A percentile compares a stretch with the other conserved stretches of the same genome.
These are phyloP conservation scores for Keiferia lycopersicella DNA, from an alignment of 2,888 invertebrate species.

Conservation along the genomic window DNA sequence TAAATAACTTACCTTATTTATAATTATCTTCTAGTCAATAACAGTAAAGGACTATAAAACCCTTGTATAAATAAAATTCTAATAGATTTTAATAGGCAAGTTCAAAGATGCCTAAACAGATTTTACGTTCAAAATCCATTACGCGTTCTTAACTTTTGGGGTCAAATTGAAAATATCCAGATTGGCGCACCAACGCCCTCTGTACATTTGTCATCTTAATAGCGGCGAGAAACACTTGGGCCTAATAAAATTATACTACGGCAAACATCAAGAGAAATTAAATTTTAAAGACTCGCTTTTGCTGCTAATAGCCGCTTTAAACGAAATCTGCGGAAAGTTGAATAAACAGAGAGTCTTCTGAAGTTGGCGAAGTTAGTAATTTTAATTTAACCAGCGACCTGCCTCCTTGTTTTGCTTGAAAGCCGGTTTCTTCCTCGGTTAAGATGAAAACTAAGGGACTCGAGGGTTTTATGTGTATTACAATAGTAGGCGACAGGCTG, in stretches of 20 bases:
- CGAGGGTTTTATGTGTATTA: too few relatives aligned
- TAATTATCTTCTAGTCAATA: too few relatives aligned
- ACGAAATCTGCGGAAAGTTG: conserved; percentile 30
- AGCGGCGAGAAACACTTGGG: conserved; percentile 31
- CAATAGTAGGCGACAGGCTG: too few relatives aligned
- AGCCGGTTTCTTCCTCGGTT: not conserved
- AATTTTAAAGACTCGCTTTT: conserved; percentile 32
- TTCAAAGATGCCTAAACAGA: too few relatives aligned
- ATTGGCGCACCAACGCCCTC: conserved; percentile 35
- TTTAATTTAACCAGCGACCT: conserved; percentile 29
- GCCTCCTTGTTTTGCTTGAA: conserved; percentile 18
- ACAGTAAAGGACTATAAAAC: too few relatives aligned
- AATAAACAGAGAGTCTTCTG: conserved; percentile 28
- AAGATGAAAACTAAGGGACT: too few relatives aligned
- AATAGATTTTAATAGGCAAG: too few relatives aligned
- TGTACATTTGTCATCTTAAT: conserved; percentile 37
- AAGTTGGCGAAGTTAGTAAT: conserved; percentile 28
- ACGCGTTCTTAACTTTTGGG: not conserved
- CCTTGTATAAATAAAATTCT: too few relatives aligned
- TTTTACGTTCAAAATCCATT: not conserved
- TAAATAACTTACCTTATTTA: too few relatives aligned
- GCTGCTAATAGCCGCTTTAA: conserved; percentile 29
- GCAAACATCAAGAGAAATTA: conserved; percentile 32
- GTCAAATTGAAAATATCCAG: conserved; percentile 25
- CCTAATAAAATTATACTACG: conserved; percentile 32